Evolutionary conservation across 2,888 invertebrate genomes (phyloP), one percentile per base, ranked within the genome.

Genomic region (Oegoconia quadripuncta): DNA sequence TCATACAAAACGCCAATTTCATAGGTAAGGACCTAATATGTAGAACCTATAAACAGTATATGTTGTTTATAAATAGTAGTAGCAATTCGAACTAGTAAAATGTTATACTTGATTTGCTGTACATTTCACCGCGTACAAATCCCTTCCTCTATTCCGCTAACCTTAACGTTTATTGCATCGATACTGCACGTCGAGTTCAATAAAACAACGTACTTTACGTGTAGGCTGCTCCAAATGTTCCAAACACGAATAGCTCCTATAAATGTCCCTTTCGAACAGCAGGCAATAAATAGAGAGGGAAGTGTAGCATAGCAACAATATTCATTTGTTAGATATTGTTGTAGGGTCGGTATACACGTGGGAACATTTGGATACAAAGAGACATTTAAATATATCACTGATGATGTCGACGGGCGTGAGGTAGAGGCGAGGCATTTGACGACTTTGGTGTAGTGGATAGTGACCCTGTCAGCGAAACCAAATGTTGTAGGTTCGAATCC

Each of bases 271-370:
- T 41, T 39, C 31, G 20, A 11, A 37, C 25, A 13, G 14, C n/a
- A 25, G 15, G 8, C 28, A 22, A 54, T 54, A 54, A 55, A 68
- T 44, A 65, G 47, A 50, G 71, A 67, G 50, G 55, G 50, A 42
- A 53, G 50, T 59, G 52, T 56, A 56, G 54, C 50, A 61, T 56
- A 56, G 54, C 50, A 61, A 60, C 59, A 54, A 66, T 64, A 69
- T 72, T 72, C 64, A 72, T 74, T 73, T 75, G 72, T 74, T 78
- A 73, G 70, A 72, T 66, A 69, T 74, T 71, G 65, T 47, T 20
- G 29, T 39, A 36, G 18, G 22, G 34, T 31, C 6, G n/a, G 26
- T 22, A 22, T 25, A n/a, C 12, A 7, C 12, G 12, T 13, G 13
- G 27, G 14, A n/a, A n/a, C n/a, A n/a, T n/a, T n/a, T n/a, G n/a